Evolutionary conservation across 2,797 vertebrate species (phyloP), one percentile per base, ranked within the genome.

Genomic region (Acanthopagrus latus): DNA sequence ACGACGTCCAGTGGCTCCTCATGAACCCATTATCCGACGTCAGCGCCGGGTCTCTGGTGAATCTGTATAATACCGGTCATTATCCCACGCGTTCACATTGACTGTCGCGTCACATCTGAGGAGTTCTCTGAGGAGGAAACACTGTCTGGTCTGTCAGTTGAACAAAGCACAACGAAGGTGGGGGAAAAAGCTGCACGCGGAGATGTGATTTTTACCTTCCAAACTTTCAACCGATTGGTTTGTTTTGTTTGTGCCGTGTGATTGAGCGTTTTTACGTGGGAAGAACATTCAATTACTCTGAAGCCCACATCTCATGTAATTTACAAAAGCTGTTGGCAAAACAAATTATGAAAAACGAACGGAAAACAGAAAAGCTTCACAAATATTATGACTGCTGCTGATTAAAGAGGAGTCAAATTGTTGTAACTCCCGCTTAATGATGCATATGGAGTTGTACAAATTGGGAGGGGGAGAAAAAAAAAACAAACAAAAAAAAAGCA

Each of bases 161-260:
- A 80, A 76, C 20, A 64, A 57, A 17, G 6, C 6, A 63, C n/a
- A 13, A 33, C 18, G 27, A 10, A 38, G 2, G 27, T n/a, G n/a
- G 17, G 17, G 5, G 21, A 50, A 57, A 44, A 8, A 48, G 29
- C 8, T 6, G 13, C 3, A 13, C 16, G 56, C 16, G 62, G 23
- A 63, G 10, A 5, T 17, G 20, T 41, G 20, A 57, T 33, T 58
- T 80, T 60, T 60, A 62, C 60, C 64, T 77, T 69, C 47, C 21
- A 71, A 86, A 87, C 71, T 71, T 46, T 69, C 33, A 80, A 85
- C 62, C 82, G 48, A 68, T 67, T 41, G 8, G 41, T 58, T 77
- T 52, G 56, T 47, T 82, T 71, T 72, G 8, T 46, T 38, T 76
- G 11, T 21, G 46, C 64, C 64, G 56, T 29, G 3, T 58, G 66